Base-by-base conservation (phyloP, 2,113 vertebrate genomes). In the Aspidoscelis tigris region DNA sequence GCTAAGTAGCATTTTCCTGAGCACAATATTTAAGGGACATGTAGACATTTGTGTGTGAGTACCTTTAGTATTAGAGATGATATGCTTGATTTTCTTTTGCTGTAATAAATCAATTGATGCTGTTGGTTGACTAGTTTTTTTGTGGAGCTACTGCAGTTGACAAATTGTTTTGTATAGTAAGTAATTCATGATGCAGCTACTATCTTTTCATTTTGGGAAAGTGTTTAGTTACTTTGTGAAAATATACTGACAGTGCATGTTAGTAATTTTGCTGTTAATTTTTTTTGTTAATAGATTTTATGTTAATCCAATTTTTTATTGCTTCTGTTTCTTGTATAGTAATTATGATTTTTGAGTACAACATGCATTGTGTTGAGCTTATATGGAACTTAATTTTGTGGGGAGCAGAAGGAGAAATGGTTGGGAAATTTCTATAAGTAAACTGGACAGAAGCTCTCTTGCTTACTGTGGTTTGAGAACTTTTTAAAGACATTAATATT, bases 401-500 rank as follows among this genome's bases (percentile, higher is more conserved):
- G 4, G 72, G 75, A 61, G 24, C 64, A 78, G 4, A 39, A 24
- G 21, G 39, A 80, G 14, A 70, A 82, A 82, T 65, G 4, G 3
- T 71, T 87, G 22, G 33, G 26, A 24, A 33, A 24, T 44, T 18
- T 68, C 24, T 8, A 14, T 6, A 26, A 66, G 6, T 47, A 24
- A 66, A n/a, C 14, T 68, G 64, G 21, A 41, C 11, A 53, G 69
- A 72, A 41, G 87, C 47, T 69, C 18, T 94, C 95, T 96, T 96
- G 95, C 95, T 96, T 92, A 96, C 91, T 93, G 96, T 96, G 96
- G 96, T 96, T 96, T 96, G 94, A 96, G 95, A 96, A 94, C 93
- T 85, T 83, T 88, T 90, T 85, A 43, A 44, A 61, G 39, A 86
- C 82, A 73, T 61, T n/a, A 7, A 81, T 83, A 78, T 93, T 92